A percentile compares a stretch with the other conserved stretches of the same genome.
These are phyloP conservation scores for Psittacula cyanocephala DNA, from an alignment of 2,113 vertebrate species.

Conservation along the genomic window DNA sequence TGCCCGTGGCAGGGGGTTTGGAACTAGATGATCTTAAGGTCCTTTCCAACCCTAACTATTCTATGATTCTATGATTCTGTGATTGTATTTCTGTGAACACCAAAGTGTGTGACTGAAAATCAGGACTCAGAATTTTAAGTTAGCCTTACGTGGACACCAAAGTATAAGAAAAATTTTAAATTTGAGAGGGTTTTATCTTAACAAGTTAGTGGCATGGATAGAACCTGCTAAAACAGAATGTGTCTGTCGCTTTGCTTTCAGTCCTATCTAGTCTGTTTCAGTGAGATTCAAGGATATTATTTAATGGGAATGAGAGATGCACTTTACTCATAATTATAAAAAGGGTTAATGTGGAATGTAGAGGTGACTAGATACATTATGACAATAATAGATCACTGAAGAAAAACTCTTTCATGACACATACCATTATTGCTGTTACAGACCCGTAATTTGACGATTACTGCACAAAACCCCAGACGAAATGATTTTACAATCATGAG, in stretches of 20 bases:
- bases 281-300: background rate
- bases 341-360: constrained; percentile 44
- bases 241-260: background rate
- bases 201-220: constrained; percentile 15
- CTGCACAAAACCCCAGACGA: constrained; percentile 22
- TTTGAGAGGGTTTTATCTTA: background rate
- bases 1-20: no score
- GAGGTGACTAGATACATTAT: constrained; percentile 6
- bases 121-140: background rate
- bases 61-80: background rate
- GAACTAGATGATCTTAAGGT: no score
- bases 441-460: constrained; percentile 57
- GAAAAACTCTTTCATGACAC: constrained; percentile 36
- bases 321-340: constrained; percentile 29
- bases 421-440: constrained; percentile 30
- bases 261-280: background rate
- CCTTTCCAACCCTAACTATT: background rate
- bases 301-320: background rate
- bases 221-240: constrained; percentile 7
- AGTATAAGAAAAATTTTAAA: background rate
- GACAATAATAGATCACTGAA: constrained; percentile 3
- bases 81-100: background rate
- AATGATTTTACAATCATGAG: constrained; percentile 42
- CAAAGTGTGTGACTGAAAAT: background rate
- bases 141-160: background rate